These are phyloP conservation scores for Myotis vivesi DNA, from an alignment of 2,797 vertebrate species.

Conservation along the genomic window DNA sequence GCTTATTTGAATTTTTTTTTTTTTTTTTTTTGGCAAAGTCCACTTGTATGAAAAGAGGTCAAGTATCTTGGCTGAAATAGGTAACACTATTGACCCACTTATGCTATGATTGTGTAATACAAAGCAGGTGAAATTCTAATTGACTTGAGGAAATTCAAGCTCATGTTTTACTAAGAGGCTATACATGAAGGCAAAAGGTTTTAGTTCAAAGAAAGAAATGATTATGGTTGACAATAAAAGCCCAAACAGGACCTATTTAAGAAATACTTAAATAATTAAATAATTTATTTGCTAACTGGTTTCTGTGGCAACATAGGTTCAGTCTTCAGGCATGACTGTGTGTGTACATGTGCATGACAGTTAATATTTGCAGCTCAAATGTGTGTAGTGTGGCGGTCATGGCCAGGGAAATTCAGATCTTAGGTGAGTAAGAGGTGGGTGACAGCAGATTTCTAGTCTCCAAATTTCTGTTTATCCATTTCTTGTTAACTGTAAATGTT, in stretches of 20 bases:
- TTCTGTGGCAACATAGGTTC: not conserved
- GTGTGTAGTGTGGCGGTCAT: not conserved
- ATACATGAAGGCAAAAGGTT: not conserved
- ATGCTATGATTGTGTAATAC: not conserved
- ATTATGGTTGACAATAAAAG: not conserved
- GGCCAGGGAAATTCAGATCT: not conserved
- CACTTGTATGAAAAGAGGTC: not conserved
- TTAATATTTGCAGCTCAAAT: not conserved
- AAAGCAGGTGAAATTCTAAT: not conserved
- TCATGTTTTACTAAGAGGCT: not conserved
- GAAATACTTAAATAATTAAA: constrained; percentile 48
- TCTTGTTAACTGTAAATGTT: not conserved
- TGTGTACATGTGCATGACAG: not conserved
- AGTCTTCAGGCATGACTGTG: not conserved
- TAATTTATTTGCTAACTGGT: constrained; percentile 13
- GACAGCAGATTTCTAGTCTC: not conserved
- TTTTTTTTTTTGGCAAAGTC: constrained; percentile 8
- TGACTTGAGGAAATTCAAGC: not conserved
- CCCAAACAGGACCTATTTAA: not conserved
- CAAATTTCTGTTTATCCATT: not conserved
- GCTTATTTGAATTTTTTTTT: constrained; percentile 16
- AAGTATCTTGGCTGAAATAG: not conserved
- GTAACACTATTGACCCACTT: not conserved
- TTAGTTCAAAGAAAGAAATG: constrained; percentile 33
- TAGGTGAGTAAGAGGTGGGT: not conserved